phyloP scores from a whole-genome alignment of 2,113 vertebrate species.

The Stegastes partitus region DNA sequence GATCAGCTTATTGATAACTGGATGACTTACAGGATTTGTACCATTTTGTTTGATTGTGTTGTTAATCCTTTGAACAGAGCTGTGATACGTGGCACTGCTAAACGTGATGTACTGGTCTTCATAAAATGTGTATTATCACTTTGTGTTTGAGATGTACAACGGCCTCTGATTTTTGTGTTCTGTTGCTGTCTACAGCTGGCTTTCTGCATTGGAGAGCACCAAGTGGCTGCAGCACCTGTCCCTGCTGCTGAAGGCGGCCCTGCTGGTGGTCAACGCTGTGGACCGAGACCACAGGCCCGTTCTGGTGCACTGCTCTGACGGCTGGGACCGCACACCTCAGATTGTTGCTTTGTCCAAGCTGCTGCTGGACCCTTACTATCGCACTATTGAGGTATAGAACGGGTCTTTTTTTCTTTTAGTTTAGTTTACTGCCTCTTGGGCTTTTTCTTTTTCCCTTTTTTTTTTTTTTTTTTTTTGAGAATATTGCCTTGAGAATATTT shows the following conservation, averaged over 20 bases:
- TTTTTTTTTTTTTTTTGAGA: not conserved
- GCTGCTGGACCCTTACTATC: slow-evolving; percentile 95
- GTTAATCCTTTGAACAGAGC: too few species aligned
- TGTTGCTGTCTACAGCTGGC: slow-evolving; percentile 87
- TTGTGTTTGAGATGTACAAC: too few species aligned
- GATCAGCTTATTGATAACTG: too few species aligned
- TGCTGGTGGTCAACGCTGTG: slow-evolving; percentile 93
- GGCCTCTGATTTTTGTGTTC: not conserved
- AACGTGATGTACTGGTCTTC: too few species aligned
- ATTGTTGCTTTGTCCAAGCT: slow-evolving; percentile 96
- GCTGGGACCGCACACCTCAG: slow-evolving; percentile 98
- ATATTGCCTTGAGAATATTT: too few species aligned
- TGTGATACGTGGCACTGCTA: too few species aligned
- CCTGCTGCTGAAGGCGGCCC: slow-evolving; percentile 92
- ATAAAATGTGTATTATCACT: too few species aligned
- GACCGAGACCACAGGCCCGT: slow-evolving; percentile 94
- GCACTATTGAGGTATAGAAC: slow-evolving; percentile 91
- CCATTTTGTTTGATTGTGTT: too few species aligned
- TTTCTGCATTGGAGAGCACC: slow-evolving; percentile 96
- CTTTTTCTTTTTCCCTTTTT: not conserved
- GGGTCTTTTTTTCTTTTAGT: too few species aligned
- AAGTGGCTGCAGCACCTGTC: slow-evolving; percentile 98
- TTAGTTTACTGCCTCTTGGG: too few species aligned
- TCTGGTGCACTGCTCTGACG: slow-evolving; percentile 97
- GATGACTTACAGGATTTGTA: too few species aligned